phyloP scores from a whole-genome alignment of 2,113 vertebrate species.

The Nothoprocta pentlandii region DNA sequence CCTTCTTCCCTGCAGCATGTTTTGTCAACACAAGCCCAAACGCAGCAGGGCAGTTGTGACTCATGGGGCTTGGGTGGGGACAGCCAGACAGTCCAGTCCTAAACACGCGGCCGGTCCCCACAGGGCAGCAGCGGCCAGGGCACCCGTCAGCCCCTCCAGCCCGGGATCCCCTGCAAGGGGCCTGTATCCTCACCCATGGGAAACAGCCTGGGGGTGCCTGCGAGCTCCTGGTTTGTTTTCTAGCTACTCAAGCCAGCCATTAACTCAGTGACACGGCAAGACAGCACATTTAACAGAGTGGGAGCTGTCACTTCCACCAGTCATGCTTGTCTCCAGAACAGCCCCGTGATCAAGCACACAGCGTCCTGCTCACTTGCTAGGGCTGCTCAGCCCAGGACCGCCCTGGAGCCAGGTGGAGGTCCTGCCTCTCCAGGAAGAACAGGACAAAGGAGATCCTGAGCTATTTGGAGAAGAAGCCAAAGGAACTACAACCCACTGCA shows the following conservation, averaged over 20 bases:
- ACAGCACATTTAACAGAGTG: not conserved
- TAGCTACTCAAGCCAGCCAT: not conserved
- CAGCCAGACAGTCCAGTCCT: not conserved
- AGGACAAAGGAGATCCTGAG: not conserved
- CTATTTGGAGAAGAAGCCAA: not conserved
- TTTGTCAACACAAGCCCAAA: not conserved
- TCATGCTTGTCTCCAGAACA: not conserved
- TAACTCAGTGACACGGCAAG: not conserved
- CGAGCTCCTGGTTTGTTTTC: not conserved
- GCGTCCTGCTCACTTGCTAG: not conserved
- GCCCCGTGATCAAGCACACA: not conserved
- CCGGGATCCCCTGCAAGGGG: not conserved
- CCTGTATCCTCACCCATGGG: fast-evolving
- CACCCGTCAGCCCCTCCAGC: not conserved
- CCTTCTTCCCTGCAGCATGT: not conserved
- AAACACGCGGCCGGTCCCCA: not conserved
- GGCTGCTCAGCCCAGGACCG: not conserved
- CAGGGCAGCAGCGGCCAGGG: not conserved
- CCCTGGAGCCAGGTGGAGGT: not conserved
- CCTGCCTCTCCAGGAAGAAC: not conserved
- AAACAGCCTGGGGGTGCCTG: not conserved
- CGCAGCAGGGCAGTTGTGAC: not conserved
- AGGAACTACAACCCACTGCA: not conserved
- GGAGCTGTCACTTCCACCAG: not conserved
- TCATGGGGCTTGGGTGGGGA: not conserved